A percentile compares a stretch with the other conserved stretches of the same genome.
Evolutionary conservation across 2,888 invertebrate genomes (phyloP).

Genomic region (Ophioninae sp.): DNA sequence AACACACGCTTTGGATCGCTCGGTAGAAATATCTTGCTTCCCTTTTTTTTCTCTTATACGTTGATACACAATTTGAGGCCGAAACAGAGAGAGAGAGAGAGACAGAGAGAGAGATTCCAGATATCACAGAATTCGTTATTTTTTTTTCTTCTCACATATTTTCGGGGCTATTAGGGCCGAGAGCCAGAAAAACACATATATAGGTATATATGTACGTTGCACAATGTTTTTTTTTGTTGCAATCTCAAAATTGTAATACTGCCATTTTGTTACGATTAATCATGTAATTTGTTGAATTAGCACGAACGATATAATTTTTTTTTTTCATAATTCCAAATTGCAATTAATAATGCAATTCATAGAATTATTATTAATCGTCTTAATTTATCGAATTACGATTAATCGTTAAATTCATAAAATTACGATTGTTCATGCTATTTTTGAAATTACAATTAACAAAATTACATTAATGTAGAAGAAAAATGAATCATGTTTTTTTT

Average conservation of each 20-base stretch:
- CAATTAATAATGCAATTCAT: no score
- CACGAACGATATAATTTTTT: no score
- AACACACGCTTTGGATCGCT: slow-evolving; percentile 54
- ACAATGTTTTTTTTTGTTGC: not conserved
- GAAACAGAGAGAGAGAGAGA: slow-evolving; percentile 64
- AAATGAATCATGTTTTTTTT: no score
- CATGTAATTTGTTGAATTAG: no score
- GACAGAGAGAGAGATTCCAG: slow-evolving; percentile 70
- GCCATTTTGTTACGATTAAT: no score
- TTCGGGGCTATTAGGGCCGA: slow-evolving; percentile 41
- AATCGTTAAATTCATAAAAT: no score
- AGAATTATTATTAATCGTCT: no score
- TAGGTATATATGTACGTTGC: not conserved
- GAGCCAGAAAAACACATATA: slow-evolving; percentile 24
- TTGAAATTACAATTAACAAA: no score
- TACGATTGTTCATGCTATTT: no score
- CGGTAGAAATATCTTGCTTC: slow-evolving; percentile 22
- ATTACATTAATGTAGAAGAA: no score
- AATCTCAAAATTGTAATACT: not conserved
- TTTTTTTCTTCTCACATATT: slow-evolving; percentile 48
- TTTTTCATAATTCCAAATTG: no score
- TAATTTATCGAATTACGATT: no score
- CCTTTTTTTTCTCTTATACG: slow-evolving; percentile 23
- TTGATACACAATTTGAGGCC: slow-evolving; percentile 42
- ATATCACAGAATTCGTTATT: slow-evolving; percentile 74